Base-by-base conservation (phyloP, 2,797 vertebrate genomes). In the Vespertilio murinus region DNA sequence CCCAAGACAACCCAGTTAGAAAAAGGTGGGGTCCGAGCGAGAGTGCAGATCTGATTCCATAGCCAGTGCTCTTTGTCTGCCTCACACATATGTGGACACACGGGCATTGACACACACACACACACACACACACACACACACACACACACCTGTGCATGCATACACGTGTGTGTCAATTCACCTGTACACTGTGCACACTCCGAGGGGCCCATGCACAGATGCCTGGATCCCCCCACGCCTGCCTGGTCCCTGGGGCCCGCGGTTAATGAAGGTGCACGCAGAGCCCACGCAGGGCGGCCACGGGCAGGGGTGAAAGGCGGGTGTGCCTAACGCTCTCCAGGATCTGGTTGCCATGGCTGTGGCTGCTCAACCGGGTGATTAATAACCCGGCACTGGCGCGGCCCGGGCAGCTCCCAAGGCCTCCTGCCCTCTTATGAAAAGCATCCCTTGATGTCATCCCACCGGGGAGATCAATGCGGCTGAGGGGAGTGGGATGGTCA, bases 371-470 rank as follows among this genome's bases (percentile, higher is more conserved):
- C 90, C 0, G 1, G 40, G 54, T 64, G 35, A 90, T 95, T 94
- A 95, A 93, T 94, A 91, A 40, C 93, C 87, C 59, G 11, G 82
- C 77, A 91, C 90, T 95, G 90, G 91, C 73, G 83, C 30, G 8
- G 18, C 91, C 85, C 14, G 71, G 83, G 74, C 84, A 96, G 64
- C 82, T 97, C 92, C 93, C 94, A 65, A 96, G 78, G 89, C 79
- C 83, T 92, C 85, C 64, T 90, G 25, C 80, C 54, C 83, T 93
- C 77, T 94, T 90, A 87, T 90, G 95, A 89, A 97, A 97, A 94
- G 90, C 85, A 87, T 84, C 73, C 85, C 85, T 88, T 83, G 61
- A 94, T 87, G 75, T 93, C 91, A 93, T 18, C 74, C 78, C 4
- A 40, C 74, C 75, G 52, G 9, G 23, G 84, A 94, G 82, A 95